A percentile compares a stretch with the other conserved stretches of the same genome.
phyloP scores from a whole-genome alignment of 2,888 invertebrate species.

The Myathropa florea region DNA sequence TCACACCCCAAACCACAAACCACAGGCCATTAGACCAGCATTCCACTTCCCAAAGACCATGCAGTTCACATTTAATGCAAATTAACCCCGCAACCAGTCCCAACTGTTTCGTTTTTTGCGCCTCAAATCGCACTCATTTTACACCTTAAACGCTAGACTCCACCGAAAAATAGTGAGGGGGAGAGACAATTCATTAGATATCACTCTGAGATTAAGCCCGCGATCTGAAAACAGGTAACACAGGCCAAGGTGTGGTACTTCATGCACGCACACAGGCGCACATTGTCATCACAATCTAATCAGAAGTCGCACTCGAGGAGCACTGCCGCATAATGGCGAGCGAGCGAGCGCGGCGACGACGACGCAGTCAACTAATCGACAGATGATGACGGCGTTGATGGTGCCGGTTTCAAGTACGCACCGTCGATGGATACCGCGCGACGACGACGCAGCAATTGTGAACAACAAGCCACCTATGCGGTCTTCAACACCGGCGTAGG shows the following conservation, averaged over 20 bases:
- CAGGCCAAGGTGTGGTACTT: slow-evolving; percentile 29
- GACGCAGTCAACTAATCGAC: slow-evolving; percentile 39
- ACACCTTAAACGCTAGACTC: slow-evolving; percentile 23
- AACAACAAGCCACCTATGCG: slow-evolving; percentile 45
- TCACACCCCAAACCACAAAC: slow-evolving; percentile 37
- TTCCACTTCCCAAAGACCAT: slow-evolving; percentile 9
- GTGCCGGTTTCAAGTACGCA: slow-evolving; percentile 50
- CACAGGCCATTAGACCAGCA: slow-evolving; percentile 27
- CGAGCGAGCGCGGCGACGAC: slow-evolving; percentile 23
- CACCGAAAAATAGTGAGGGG: neutral
- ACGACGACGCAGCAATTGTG: slow-evolving; percentile 33
- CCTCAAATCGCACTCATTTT: slow-evolving; percentile 47
- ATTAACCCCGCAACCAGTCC: slow-evolving; percentile 2
- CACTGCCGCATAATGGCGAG: too few relatives aligned
- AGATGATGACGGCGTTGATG: slow-evolving; percentile 53
- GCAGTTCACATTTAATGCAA: slow-evolving; percentile 35
- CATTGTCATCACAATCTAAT: slow-evolving; percentile 66
- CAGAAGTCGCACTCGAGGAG: slow-evolving; percentile 43
- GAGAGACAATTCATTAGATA: slow-evolving; percentile 67
- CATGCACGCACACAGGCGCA: slow-evolving; percentile 28
- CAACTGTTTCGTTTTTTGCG: neutral
- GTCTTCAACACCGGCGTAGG: slow-evolving; percentile 51
- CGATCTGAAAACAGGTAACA: slow-evolving; percentile 28
- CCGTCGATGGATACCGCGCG: too few relatives aligned
- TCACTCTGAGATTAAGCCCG: slow-evolving; percentile 53